Base-by-base conservation (phyloP, 1,140 invertebrate genomes). In the Liolophura sinensis region DNA sequence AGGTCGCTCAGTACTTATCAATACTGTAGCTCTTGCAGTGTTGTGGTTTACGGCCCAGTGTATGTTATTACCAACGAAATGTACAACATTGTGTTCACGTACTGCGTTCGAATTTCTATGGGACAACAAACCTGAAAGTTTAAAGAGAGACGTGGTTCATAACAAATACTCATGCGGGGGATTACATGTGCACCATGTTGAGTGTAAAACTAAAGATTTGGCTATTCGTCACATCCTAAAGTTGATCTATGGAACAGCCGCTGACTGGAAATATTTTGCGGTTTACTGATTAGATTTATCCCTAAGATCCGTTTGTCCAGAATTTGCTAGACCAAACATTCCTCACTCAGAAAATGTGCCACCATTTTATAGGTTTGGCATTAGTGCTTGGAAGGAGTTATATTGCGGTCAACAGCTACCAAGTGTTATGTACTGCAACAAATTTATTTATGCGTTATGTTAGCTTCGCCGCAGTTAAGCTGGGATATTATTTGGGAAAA, bases 281-380 rank as follows among this genome's bases (percentile, higher is more conserved):
- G 22, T 22, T 60, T 60, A 60, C 31, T 60, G 59, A 27, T 47
- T 25, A 18, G 59, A 11, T 18, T 22, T 60, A 22, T 46, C 14
- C 24, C 47, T 60, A 14, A 25, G 59, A 22, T 22, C 27, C 16
- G 25, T 40, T 14, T 18, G 18, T 22, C 27, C 24, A 40, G 22
- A 27, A 31, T 16, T 60, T 15, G 25, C 24, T 25, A 40, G 25
- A 18, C 31, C 9, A 40, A 40, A 40, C 31, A 40, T 9, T 40
- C 31, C 31, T 9, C 9, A 40, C 31, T 40, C 3, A 40, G 31
- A 40, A 40, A 40, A 40, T 40, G 31, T 40, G 31, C 31, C 31
- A 40, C 31, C 31, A 40, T 40, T 40, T 40, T n/a, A n/a, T n/a
- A n/a, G n/a, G n/a, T n/a, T n/a, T 40, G 31, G 9, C 31, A 40